Base-by-base conservation (phyloP, 2,113 vertebrate species). In the Perca fluviatilis region DNA sequence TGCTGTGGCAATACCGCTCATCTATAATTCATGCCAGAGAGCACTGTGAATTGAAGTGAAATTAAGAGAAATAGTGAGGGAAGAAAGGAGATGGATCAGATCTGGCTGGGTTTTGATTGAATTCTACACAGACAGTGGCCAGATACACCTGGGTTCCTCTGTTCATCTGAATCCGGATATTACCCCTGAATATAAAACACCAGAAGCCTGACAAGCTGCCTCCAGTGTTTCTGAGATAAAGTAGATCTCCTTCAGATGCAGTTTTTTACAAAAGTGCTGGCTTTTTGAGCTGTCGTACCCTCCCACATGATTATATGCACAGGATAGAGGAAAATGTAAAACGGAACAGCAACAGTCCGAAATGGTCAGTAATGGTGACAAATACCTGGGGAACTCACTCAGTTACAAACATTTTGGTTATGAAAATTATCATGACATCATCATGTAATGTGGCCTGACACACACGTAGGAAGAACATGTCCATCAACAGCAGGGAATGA, bases 141-240 rank as follows among this genome's bases (percentile, higher is more conserved):
- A 84, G 70, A 85, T 89, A 88, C 93, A 94, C 90, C 92, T 92
- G 93, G 83, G 91, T 74, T 91, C 90, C 84, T 86, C 87, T 89
- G 77, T 88, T 91, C 87, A 84, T 91, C 87, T 83, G 72, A 82
- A 89, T 88, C 83, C 76, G 65, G 76, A 88, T 90, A 90, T 92
- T 88, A 85, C 67, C 46, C 65, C 63, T 85, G 88, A 91, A 91
- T 92, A 94, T 88, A 87, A 90, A 92, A 82, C 85, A 90, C 84
- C 69, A 85, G 53, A 81, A 25, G 82, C 70, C 82, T 86, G 90
- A 88, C 83, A 83, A 86, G 72, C 80, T 73, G 75, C 82, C 84
- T 83, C 61, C 74, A 74, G 69, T 67, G 64, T 80, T 74, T 27
- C 74, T 73, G 16, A 88, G 79, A 88, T 82, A 83, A 88, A 74